phyloP scores from a whole-genome alignment of 2,113 vertebrate genomes.

The Bambusicola thoracicus region DNA sequence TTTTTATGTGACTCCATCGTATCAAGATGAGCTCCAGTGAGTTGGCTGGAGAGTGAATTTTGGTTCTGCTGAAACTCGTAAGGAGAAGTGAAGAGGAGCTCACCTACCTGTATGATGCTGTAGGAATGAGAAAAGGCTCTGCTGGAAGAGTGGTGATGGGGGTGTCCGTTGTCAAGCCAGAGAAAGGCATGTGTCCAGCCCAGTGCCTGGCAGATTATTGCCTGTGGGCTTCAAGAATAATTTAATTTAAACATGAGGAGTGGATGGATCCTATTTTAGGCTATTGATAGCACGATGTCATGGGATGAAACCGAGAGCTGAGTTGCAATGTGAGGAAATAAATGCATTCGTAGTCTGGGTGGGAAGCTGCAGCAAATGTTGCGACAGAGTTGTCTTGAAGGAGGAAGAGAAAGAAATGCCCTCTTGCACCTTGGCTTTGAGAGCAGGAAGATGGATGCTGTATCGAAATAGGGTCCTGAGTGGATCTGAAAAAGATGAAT shows the following conservation, averaged over 20 bases:
- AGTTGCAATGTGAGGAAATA: neutral
- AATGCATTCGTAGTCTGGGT: accelerated
- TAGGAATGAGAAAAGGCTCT: neutral
- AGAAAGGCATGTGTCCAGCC: neutral
- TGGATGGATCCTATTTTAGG: neutral
- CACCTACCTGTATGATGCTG: accelerated
- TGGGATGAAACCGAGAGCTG: neutral
- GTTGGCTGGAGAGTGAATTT: neutral
- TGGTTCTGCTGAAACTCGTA: neutral
- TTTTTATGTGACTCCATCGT: neutral
- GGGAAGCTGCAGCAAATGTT: accelerated
- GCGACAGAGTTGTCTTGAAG: neutral
- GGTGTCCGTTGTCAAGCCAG: neutral
- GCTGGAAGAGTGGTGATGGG: neutral
- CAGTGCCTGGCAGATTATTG: neutral
- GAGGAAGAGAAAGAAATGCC: neutral
- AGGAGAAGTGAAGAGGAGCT: neutral
- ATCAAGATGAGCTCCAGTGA: neutral
- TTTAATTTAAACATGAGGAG: neutral
- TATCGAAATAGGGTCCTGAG: neutral
- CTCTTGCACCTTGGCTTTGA: neutral
- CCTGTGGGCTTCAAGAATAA: neutral
- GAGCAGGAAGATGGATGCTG: neutral
- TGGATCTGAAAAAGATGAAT: slow-evolving; percentile 5
- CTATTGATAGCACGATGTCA: neutral